Conservation (phyloP, 2,113 vertebrate species). For the Solea solea region DNA sequence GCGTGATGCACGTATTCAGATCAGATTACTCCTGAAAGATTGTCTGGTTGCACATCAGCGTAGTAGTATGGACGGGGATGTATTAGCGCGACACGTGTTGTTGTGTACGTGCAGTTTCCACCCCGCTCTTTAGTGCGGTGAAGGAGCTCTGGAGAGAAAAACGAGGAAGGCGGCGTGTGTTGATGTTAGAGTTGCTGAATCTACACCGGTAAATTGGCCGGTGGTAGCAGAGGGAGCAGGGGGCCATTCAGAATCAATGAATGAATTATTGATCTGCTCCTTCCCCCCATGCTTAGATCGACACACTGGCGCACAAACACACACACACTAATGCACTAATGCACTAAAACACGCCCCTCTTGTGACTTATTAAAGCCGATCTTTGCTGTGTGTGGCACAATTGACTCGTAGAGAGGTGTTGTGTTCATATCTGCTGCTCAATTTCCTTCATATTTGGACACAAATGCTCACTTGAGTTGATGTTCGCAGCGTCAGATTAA, state of each 20-base stretch:
- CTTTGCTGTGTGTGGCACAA: constrained; percentile 17
- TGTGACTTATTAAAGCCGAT: constrained; percentile 43
- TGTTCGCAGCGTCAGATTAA: constrained; percentile 5
- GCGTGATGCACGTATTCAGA: too few relatives aligned
- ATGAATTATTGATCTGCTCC: constrained; percentile 81
- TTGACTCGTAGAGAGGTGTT: constrained; percentile 9
- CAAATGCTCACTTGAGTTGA: not conserved
- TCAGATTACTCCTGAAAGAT: too few relatives aligned
- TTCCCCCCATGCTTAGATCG: constrained; percentile 49
- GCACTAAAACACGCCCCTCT: constrained; percentile 28
- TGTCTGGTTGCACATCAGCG: too few relatives aligned
- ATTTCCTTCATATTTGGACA: not conserved
- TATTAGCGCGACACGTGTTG: too few relatives aligned
- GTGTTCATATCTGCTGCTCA: constrained; percentile 14
- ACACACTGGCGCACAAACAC: constrained; percentile 16
- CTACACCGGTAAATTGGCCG: constrained; percentile 27
- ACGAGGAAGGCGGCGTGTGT: not conserved
- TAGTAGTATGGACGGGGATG: too few relatives aligned
- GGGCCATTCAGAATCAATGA: constrained; percentile 60
- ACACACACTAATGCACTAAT: not conserved
- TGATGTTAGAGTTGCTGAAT: constrained; percentile 15
- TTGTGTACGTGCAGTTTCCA: too few relatives aligned
- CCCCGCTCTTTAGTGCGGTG: too few relatives aligned
- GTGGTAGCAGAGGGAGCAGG: constrained; percentile 45
- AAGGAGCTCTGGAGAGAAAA: too few relatives aligned